Conservation (phyloP, 2,113 vertebrate species). For the Zootoca vivipara region DNA sequence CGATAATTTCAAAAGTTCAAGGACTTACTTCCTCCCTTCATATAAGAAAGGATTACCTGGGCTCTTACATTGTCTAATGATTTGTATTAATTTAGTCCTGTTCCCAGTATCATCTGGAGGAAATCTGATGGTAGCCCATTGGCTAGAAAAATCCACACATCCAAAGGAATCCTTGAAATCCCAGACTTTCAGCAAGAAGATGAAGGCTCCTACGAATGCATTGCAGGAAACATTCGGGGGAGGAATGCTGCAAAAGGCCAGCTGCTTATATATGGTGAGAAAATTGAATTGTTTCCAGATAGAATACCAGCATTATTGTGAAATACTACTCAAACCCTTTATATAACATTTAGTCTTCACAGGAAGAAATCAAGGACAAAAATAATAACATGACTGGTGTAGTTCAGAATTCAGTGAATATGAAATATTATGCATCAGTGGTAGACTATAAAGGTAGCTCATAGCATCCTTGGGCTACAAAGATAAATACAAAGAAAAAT, state of each 20-base stretch:
- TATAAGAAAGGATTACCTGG: conserved; percentile 32
- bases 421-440: conserved; percentile 27
- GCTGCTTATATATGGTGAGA: conserved; percentile 86
- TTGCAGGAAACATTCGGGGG: conserved; percentile 83
- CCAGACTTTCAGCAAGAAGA: conserved; percentile 87
- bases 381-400: conserved; percentile 28
- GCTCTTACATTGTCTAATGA: conserved; percentile 45
- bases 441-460: conserved; percentile 13
- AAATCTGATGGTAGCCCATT: conserved; percentile 83
- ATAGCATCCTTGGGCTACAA: conserved; percentile 22
- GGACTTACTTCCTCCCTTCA: neutral
- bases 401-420: neutral
- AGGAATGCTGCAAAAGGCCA: conserved; percentile 82
- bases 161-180: conserved; percentile 85
- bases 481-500: conserved; percentile 22
- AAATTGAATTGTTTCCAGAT: conserved; percentile 13
- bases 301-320: neutral
- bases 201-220: conserved; percentile 85
- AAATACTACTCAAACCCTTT: neutral
- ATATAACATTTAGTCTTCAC: conserved; percentile 28
- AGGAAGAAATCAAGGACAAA: neutral
- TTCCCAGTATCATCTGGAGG: conserved; percentile 88
- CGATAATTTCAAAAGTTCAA: neutral
- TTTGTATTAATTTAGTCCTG: conserved; percentile 78
- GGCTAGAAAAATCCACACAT: conserved; percentile 82